These are phyloP conservation scores for Paguma larvata DNA, from an alignment of 2,797 vertebrate genomes.

Conservation along the genomic window DNA sequence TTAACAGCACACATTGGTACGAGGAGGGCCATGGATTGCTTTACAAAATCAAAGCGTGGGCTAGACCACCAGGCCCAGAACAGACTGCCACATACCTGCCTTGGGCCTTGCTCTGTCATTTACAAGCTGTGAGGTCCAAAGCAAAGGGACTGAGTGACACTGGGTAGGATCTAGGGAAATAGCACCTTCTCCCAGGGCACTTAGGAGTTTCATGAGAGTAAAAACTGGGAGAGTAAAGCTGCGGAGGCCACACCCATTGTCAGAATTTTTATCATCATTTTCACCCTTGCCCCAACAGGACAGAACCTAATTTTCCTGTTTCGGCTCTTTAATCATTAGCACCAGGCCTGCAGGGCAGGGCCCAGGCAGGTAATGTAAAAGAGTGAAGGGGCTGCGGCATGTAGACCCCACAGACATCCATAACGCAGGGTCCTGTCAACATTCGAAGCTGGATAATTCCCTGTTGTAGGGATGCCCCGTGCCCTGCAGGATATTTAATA, in stretches of 20 bases:
- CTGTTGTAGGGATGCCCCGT: no score
- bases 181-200: background rate
- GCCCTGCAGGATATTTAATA: no score
- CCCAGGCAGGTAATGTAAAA: background rate
- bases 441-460: background rate
- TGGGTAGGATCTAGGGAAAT: background rate
- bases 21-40: background rate
- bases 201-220: background rate
- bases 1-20: background rate
- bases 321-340: background rate
- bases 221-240: background rate
- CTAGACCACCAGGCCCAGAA: background rate
- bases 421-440: no score
- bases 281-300: background rate
- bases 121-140: background rate
- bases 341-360: background rate
- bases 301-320: background rate
- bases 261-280: background rate
- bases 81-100: background rate
- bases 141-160: background rate
- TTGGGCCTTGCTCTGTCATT: background rate
- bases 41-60: background rate
- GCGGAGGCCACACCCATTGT: background rate
- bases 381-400: fast-evolving
- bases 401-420: background rate